A percentile compares a stretch with the other conserved stretches of the same genome.
phyloP scores from a whole-genome alignment of 2,113 vertebrate genomes.

The Lichenostomus cassidix region DNA sequence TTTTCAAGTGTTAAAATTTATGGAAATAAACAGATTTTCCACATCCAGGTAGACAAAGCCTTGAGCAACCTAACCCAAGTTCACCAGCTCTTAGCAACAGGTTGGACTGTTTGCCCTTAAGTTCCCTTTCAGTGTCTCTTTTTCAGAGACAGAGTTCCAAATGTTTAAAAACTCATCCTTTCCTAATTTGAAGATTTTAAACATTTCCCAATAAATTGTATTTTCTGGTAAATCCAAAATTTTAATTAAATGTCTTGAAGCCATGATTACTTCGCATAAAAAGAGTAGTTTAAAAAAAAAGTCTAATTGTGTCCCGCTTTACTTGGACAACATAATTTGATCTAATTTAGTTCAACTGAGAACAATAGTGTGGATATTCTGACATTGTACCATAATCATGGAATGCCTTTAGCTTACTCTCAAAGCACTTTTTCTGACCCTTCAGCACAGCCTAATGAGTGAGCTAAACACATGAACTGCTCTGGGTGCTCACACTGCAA shows the following conservation, averaged over 20 bases:
- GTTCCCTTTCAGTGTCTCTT: not conserved
- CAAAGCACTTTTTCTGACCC: not conserved
- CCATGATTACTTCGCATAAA: not conserved
- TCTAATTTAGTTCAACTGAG: not conserved
- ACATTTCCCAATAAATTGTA: not conserved
- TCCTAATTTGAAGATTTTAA: not conserved
- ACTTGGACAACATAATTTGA: not conserved
- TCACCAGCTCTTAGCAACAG: not conserved
- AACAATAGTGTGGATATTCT: not conserved
- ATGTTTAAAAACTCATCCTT: not conserved
- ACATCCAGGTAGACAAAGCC: not conserved
- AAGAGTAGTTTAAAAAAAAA: not conserved
- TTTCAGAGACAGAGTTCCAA: not conserved
- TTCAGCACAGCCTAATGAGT: not conserved
- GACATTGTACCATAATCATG: fast-evolving
- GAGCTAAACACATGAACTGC: not conserved
- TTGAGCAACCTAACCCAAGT: not conserved
- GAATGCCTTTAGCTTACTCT: not conserved
- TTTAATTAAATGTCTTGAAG: not conserved
- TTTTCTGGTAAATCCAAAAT: not conserved
- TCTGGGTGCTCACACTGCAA: not conserved
- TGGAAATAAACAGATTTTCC: not conserved
- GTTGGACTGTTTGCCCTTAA: not conserved
- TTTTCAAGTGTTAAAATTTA: not conserved
- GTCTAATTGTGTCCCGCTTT: not conserved